These are phyloP conservation scores for Trissonchulus latispiculum DNA, from an alignment of 2,888 invertebrate genomes.

Conservation along the genomic window DNA sequence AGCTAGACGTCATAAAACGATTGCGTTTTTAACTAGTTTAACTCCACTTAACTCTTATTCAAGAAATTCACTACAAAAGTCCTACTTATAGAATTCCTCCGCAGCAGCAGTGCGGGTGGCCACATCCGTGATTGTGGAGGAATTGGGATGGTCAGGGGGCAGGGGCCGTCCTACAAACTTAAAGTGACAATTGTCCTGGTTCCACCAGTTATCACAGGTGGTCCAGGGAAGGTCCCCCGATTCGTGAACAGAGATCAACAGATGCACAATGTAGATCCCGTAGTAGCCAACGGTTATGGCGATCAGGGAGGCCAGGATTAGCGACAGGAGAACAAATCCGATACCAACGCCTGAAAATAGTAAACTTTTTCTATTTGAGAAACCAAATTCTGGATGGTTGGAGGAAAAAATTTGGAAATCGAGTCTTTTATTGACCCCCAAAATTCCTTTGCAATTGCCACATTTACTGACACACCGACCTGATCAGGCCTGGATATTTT, in stretches of 20 bases:
- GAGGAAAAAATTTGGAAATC: too few relatives aligned
- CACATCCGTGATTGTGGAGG: neutral
- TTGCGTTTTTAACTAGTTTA: too few relatives aligned
- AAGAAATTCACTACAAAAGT: too few relatives aligned
- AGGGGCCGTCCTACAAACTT: neutral
- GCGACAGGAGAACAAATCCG: constrained; percentile 34
- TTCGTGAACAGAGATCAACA: constrained; percentile 4
- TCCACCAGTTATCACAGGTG: neutral
- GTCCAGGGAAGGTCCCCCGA: neutral
- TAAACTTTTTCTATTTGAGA: too few relatives aligned
- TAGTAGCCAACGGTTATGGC: constrained; percentile 8
- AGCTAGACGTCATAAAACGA: too few relatives aligned
- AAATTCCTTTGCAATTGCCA: too few relatives aligned
- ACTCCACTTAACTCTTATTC: too few relatives aligned
- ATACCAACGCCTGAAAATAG: constrained; percentile 39
- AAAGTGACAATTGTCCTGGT: neutral
- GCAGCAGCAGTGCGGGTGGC: neutral
- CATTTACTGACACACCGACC: too few relatives aligned
- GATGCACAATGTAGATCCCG: neutral
- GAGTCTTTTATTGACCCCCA: too few relatives aligned
- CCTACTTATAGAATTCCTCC: neutral
- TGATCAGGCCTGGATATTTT: too few relatives aligned
- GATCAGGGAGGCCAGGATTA: constrained; percentile 31
- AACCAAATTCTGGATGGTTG: too few relatives aligned
- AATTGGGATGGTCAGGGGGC: neutral